Percentiles rank a stretch among this genome's conserved stretches.
These are phyloP conservation scores for Rhopalosiphum nymphaeae DNA, from an alignment of 2,888 invertebrate genomes.

Conservation along the genomic window DNA sequence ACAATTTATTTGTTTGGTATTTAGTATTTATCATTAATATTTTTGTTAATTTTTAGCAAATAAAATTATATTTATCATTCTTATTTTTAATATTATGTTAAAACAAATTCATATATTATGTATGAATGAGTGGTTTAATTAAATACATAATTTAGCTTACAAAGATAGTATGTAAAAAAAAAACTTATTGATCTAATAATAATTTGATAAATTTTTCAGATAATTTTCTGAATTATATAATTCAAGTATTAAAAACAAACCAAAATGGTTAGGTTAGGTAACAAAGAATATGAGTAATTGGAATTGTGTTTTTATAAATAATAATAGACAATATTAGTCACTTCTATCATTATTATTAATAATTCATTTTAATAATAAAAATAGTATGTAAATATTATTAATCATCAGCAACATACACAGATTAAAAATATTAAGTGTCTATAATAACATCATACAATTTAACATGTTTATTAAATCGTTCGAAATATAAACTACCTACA, in stretches of 20 bases:
- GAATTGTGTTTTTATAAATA: background rate
- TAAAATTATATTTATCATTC: background rate
- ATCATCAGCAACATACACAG: background rate
- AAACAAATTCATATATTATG: background rate
- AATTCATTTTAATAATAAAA: background rate
- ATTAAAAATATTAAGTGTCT: background rate
- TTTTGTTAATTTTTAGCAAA: background rate
- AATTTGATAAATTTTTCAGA: background rate
- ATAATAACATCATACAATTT: background rate
- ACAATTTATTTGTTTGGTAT: background rate
- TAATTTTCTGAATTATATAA: background rate
- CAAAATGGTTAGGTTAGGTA: background rate
- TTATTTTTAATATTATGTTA: background rate
- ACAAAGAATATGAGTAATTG: background rate
- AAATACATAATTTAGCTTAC: background rate
- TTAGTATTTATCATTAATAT: background rate
- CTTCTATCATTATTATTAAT: too few species aligned
- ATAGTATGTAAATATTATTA: background rate
- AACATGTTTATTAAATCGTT: constrained; percentile 20
- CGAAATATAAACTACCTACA: background rate
- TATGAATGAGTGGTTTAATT: background rate
- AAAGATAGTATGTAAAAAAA: background rate
- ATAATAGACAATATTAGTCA: background rate
- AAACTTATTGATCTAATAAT: background rate
- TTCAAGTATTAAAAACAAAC: background rate